Evolutionary conservation across 2,797 vertebrate genomes (phyloP), one percentile per base, ranked within the genome.

Genomic region (Scarus forsteni): DNA sequence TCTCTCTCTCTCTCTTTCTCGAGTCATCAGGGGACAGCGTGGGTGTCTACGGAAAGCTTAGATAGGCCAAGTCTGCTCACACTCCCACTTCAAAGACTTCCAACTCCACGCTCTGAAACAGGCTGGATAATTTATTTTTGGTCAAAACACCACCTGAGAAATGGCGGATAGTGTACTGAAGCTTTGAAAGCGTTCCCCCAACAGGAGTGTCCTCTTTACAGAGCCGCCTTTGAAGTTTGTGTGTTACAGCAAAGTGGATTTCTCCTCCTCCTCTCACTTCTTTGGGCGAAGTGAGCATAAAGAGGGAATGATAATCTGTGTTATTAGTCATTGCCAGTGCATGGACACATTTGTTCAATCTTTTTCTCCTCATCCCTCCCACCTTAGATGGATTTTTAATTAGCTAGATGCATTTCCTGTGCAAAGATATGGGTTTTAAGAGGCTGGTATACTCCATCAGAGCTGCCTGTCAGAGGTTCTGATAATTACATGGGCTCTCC

Each of bases 1-100:
- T 12, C 6, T 35, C 14, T 60, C 14, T 52, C 51, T 63, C 52
- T 48, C 8, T 60, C 49, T 70, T 49, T 44, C 8, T 0, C 38
- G 7, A 27, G 43, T 62, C 54, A 64, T 71, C 69, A 58, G 54
- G 48, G 60, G 66, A 80, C 46, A 43, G 64, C 14, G 66, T 48
- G 54, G 74, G 78, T 11, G 59, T 68, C 60, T 52, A 12, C 67
- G 64, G 14, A 34, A 66, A 71, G 40, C 60, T 52, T 36, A 51
- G 50, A 52, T 44, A 38, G 55, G 40, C 35, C 45, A 6, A 49
- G 42, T 55, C 19, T 48, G 52, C 60, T 56, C 7, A 4, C 6
- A 46, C 40, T 55, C 45, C 53, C 10, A 56, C 66, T 77, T 85
- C 74, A 86, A 84, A 78, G 59, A 58, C 57, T 73, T 46, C 44